Conservation (phyloP, 1,140 invertebrate genomes). For the Theocolax elegans region DNA sequence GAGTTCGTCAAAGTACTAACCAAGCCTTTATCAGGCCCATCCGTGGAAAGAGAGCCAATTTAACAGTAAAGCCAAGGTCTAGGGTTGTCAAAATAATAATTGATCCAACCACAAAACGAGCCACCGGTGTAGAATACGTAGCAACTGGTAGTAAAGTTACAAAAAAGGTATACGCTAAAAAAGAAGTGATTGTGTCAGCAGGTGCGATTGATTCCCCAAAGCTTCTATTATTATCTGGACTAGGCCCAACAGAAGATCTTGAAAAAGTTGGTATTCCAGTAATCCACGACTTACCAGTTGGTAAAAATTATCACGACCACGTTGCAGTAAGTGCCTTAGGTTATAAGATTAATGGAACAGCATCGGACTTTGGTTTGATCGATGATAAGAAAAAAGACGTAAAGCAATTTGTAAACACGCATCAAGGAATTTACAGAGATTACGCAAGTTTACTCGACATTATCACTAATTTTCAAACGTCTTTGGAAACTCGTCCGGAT, state of each 20-base stretch:
- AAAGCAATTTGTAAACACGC: no score
- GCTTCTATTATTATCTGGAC: constrained; percentile 77
- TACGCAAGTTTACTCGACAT: not conserved
- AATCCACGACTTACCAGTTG: constrained; percentile 69
- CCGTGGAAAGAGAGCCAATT: constrained; percentile 73
- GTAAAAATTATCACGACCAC: constrained; percentile 71
- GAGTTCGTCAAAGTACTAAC: constrained; percentile 75
- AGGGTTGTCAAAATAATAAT: constrained; percentile 72
- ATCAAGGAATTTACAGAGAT: no score
- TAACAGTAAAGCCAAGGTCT: constrained; percentile 75
- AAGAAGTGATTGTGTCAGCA: constrained; percentile 76
- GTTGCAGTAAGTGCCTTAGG: not conserved
- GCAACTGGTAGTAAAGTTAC: constrained; percentile 48
- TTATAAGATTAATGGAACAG: not conserved
- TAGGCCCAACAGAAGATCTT: constrained; percentile 72
- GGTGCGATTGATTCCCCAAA: constrained; percentile 80
- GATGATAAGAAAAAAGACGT: no score
- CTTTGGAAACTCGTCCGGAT: not conserved
- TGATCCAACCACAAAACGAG: constrained; percentile 55
- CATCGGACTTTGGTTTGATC: not conserved
- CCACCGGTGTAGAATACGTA: constrained; percentile 37
- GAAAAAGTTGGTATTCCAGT: constrained; percentile 59
- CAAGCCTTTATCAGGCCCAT: constrained; percentile 77
- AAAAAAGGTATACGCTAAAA: constrained; percentile 39
- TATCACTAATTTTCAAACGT: not conserved